Evolutionary conservation across 2,888 invertebrate genomes (phyloP), one percentile per base, ranked within the genome.

Genomic region (Troglohyphantes excavatus): DNA sequence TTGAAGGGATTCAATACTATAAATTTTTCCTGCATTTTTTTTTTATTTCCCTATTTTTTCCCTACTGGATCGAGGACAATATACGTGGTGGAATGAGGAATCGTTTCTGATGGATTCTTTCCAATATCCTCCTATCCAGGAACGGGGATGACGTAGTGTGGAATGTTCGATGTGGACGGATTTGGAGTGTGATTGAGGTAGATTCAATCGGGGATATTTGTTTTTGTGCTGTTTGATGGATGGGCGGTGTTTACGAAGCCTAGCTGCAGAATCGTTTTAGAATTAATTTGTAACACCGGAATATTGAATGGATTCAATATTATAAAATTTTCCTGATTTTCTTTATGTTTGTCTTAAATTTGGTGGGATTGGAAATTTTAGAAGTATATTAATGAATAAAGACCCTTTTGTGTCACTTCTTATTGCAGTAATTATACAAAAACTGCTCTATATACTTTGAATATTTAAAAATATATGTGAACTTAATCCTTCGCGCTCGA

Each of bases 31-130:
- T 53, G 23, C 13, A 21, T 73, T 6, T n/a, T 19, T 19, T 7
- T 29, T 27, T 27, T n/a, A 7, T 65, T 65, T n/a, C n/a, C 81
- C 67, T 68, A 19, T 59, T 75, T 61, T 39, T 53, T 21, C 43
- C 43, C n/a, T 17, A 17, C 13, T n/a, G 13, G 21, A 33, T 53
- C 19, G 61, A 39, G 59, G 29, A 78, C 65, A 39, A 33, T 78
- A 65, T 39, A 65, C 19, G 78, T 65, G 43, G 78, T 33, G 43
- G 33, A 65, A 78, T 63, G 78, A 78, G 29, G 78, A 78, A 65
- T 43, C 43, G 43, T 43, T 78, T 65, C 46, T 63, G 65, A 43
- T 21, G 78, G n/a, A 65, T 23, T 33, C 53, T 53, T 72, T 72
- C 72, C 72, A 72, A 72, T 72, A 72, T 46, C 46, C 46, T 46